Conservation (phyloP, 2,113 vertebrate species). For the Monopterus albus region DNA sequence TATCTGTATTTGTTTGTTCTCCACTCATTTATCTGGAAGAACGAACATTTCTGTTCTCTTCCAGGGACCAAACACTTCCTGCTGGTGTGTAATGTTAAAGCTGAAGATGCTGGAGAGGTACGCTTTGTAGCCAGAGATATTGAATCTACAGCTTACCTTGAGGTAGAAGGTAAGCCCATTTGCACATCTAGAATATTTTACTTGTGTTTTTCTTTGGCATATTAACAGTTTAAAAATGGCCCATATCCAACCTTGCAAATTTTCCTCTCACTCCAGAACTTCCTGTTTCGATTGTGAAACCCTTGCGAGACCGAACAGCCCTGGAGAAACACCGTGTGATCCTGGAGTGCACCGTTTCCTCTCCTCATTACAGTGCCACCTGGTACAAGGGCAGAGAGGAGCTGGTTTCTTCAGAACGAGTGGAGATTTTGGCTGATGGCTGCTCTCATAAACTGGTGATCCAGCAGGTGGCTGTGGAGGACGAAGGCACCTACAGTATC, state of each 20-base stretch:
- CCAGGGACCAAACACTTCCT: constrained; percentile 90
- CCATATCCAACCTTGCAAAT: fast-evolving
- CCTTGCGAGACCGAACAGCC: constrained; percentile 90
- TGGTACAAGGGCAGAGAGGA: constrained; percentile 87
- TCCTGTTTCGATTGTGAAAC: constrained; percentile 90
- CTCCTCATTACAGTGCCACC: constrained; percentile 80
- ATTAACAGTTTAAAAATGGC: background rate
- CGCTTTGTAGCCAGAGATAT: constrained; percentile 83
- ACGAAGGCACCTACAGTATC: constrained; percentile 90
- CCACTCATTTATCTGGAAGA: background rate
- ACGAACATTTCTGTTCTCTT: background rate
- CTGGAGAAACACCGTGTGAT: constrained; percentile 90
- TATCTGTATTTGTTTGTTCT: too few species aligned
- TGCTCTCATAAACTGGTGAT: constrained; percentile 91
- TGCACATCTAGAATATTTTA: background rate
- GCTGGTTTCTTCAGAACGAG: constrained; percentile 83
- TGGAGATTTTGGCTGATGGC: constrained; percentile 88
- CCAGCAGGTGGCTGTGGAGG: constrained; percentile 83
- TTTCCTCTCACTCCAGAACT: constrained; percentile 76
- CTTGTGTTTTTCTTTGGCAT: background rate
- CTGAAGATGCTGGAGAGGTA: constrained; percentile 89
- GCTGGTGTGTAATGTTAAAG: constrained; percentile 84
- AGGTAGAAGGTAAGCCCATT: constrained; percentile 85
- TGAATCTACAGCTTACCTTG: constrained; percentile 84
- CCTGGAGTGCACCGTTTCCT: constrained; percentile 91